A percentile compares a stretch with the other conserved stretches of the same genome.
These are phyloP conservation scores for Ianthella basta DNA, from an alignment of 37 sponge, comb jelly and placozoan species.

Conservation along the genomic window DNA sequence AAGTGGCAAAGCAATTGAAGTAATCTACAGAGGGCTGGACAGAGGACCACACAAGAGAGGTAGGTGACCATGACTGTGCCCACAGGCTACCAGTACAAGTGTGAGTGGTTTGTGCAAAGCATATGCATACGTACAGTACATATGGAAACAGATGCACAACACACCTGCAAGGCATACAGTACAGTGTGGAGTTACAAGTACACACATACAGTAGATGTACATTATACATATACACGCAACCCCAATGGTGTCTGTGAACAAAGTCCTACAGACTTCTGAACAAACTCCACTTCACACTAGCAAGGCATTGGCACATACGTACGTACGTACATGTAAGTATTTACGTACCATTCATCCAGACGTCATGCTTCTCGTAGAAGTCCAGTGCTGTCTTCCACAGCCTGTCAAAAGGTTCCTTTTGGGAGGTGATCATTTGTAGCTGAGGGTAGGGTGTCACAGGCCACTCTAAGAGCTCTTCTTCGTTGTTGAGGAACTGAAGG, in stretches of 20 bases:
- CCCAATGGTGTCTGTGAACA: too few relatives aligned
- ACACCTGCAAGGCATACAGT: too few relatives aligned
- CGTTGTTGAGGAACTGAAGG: conserved; percentile 86
- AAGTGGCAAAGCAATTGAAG: too few relatives aligned
- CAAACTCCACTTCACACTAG: not conserved
- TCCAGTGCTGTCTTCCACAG: conserved; percentile 91
- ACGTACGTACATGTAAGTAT: not conserved
- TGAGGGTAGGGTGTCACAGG: conserved; percentile 90
- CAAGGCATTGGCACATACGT: not conserved
- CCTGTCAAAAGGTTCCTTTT: conserved; percentile 91
- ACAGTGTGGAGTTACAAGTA: too few relatives aligned
- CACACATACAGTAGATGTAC: not conserved
- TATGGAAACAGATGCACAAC: not conserved
- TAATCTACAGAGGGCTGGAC: not conserved
- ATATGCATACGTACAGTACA: not conserved
- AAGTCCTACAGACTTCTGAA: not conserved
- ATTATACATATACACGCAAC: too few relatives aligned
- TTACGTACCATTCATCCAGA: conserved; percentile 90
- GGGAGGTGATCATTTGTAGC: conserved; percentile 52
- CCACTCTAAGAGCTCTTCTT: conserved; percentile 95
- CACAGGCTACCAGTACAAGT: too few relatives aligned
- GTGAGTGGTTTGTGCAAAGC: too few relatives aligned
- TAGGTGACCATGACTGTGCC: too few relatives aligned
- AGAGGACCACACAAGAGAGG: not conserved
- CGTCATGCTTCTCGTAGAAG: conserved; percentile 84